Evolutionary conservation across 2,888 invertebrate species (phyloP).

Genomic region (Dermolepida albohirtum): DNA sequence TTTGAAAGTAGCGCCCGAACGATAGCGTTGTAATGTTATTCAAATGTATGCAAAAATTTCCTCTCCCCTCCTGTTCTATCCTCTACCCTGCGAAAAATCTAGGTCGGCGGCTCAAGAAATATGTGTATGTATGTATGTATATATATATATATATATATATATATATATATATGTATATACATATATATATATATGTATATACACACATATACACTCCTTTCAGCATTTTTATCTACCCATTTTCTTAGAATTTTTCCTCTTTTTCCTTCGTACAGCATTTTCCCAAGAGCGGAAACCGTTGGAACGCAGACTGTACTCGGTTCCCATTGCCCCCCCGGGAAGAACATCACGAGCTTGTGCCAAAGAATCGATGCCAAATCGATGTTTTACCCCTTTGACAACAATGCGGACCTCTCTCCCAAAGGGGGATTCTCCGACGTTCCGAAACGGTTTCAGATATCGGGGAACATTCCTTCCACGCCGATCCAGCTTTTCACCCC

Average conservation of each 20-base stretch:
- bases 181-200: not conserved
- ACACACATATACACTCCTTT: constrained; percentile 8
- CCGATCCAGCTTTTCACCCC: not conserved
- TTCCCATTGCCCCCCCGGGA: constrained; percentile 17
- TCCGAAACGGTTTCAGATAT: constrained; percentile 12
- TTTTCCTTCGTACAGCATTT: not conserved
- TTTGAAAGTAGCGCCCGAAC: constrained; percentile 20
- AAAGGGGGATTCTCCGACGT: not conserved
- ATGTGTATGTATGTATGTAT: too few species aligned
- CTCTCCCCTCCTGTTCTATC: not conserved
- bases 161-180: constrained; percentile 2
- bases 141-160: not conserved
- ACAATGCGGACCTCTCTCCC: not conserved
- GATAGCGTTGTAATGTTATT: constrained; percentile 30
- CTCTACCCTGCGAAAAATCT: constrained; percentile 10
- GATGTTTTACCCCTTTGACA: constrained; percentile 16
- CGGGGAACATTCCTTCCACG: not conserved
- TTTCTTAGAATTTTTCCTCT: not conserved
- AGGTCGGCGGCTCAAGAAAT: constrained; percentile 10
- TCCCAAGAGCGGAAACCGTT: not conserved
- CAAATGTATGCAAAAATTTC: constrained; percentile 36
- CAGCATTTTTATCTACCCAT: constrained; percentile 20
- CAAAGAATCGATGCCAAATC: constrained; percentile 34
- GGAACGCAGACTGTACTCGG: constrained; percentile 13
- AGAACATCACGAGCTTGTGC: constrained; percentile 24